Percentiles rank a stretch among this genome's conserved stretches.
These are phyloP conservation scores for Sarcoramphus papa DNA, from an alignment of 2,797 vertebrate genomes.

Conservation along the genomic window DNA sequence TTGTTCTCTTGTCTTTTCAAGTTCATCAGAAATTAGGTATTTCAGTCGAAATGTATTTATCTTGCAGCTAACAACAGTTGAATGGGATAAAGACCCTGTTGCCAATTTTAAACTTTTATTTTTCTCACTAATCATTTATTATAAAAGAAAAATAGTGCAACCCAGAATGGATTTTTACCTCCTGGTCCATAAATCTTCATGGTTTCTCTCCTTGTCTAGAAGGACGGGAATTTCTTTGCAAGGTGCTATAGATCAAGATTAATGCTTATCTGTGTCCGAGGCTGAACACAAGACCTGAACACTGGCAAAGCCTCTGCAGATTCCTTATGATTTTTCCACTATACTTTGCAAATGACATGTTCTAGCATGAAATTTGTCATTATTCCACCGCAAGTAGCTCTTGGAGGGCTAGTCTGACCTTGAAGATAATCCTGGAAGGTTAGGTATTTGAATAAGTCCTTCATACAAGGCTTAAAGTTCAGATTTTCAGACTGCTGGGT, in stretches of 20 bases:
- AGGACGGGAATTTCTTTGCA: background rate
- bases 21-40: background rate
- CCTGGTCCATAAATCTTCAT: conserved; percentile 13
- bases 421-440: background rate
- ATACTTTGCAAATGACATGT: background rate
- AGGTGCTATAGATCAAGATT: conserved; percentile 24
- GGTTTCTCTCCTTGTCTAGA: background rate
- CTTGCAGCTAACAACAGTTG: conserved; percentile 4
- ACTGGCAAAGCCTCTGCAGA: background rate
- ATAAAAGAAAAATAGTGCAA: conserved; percentile 41
- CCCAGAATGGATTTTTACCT: conserved; percentile 13
- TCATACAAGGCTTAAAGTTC: background rate
- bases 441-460: background rate
- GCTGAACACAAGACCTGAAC: background rate
- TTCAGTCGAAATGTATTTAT: conserved; percentile 1
- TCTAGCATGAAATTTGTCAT: background rate
- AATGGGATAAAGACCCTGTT: background rate
- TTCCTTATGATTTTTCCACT: background rate
- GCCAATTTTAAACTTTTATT: conserved; percentile 40
- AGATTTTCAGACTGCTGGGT: background rate
- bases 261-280: conserved; percentile 11
- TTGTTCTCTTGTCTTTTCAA: background rate
- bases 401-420: background rate
- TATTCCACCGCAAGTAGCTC: background rate
- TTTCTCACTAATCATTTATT: conserved; percentile 3